Percentiles rank a stretch among this genome's conserved stretches.
These are phyloP conservation scores for Taenaris catops DNA, from an alignment of 2,888 invertebrate species.

Conservation along the genomic window DNA sequence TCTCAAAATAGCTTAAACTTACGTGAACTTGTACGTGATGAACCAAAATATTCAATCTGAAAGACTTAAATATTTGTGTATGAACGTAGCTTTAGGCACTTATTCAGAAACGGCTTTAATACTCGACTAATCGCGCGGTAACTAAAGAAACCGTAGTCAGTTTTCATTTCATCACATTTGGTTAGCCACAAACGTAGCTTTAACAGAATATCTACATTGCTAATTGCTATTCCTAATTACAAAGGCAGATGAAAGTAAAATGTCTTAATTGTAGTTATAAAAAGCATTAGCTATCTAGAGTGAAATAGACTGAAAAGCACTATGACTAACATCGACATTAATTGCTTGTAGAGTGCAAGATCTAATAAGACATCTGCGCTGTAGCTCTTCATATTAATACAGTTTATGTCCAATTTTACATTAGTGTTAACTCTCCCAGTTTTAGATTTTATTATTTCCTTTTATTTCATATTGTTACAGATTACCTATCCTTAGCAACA, in stretches of 20 bases:
- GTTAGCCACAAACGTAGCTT: constrained; percentile 25
- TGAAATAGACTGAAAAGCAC: constrained; percentile 14
- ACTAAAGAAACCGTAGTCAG: constrained; percentile 18
- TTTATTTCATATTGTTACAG: no score
- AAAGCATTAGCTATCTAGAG: constrained; percentile 6
- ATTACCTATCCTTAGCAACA: no score
- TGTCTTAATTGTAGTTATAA: constrained; percentile 12
- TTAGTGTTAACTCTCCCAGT: no score
- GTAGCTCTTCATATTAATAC: no score
- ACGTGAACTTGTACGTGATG: no score
- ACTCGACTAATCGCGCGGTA: constrained; percentile 20
- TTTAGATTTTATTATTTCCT: no score
- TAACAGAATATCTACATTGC: constrained; percentile 8
- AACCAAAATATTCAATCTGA: no score
- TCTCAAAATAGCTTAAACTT: not conserved
- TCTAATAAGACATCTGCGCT: constrained; percentile 4
- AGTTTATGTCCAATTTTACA: no score
- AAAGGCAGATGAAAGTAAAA: constrained; percentile 12
- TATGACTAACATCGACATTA: constrained; percentile 10
- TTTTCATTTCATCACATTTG: constrained; percentile 28
- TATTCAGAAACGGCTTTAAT: constrained; percentile 7
- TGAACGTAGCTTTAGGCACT: not conserved
- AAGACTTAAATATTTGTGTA: no score
- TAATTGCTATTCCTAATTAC: constrained; percentile 1
- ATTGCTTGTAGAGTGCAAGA: constrained; percentile 10